These are phyloP conservation scores for Drosophila rhopaloa DNA, from an alignment of 1,140 invertebrate species.

Conservation along the genomic window DNA sequence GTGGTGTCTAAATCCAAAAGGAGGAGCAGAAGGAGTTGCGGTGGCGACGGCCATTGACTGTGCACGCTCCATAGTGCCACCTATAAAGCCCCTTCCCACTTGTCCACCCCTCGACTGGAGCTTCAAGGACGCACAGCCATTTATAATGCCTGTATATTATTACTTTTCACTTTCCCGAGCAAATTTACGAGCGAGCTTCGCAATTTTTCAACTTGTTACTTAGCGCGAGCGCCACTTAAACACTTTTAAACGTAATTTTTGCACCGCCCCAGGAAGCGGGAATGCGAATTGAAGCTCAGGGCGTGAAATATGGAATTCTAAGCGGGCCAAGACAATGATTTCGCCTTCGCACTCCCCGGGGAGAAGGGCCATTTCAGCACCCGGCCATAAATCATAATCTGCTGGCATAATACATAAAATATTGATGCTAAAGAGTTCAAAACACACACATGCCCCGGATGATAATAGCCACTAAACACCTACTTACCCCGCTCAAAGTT, in stretches of 20 bases:
- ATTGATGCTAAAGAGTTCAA: conserved; percentile 80
- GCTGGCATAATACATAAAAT: conserved; percentile 79
- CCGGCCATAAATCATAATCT: conserved; percentile 78
- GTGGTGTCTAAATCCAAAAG: background rate
- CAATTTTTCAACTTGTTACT: conserved; percentile 83
- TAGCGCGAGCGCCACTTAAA: conserved; percentile 66
- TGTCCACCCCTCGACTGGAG: conserved; percentile 17
- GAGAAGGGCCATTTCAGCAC: conserved; percentile 37
- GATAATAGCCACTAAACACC: conserved; percentile 80
- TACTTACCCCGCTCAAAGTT: conserved; percentile 63
- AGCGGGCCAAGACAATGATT: conserved; percentile 48
- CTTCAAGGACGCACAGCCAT: conserved; percentile 60
- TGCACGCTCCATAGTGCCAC: conserved; percentile 11
- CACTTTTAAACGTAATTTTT: conserved; percentile 65
- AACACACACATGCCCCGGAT: conserved; percentile 34
- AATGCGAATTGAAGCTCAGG: conserved; percentile 25
- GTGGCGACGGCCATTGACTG: conserved; percentile 38
- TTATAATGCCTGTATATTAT: conserved; percentile 71
- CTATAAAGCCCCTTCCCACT: conserved; percentile 13
- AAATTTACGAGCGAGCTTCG: conserved; percentile 69
- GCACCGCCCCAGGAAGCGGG: conserved; percentile 3
- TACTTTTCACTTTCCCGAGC: conserved; percentile 73
- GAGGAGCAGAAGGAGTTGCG: conserved; percentile 7
- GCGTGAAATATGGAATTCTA: conserved; percentile 55
- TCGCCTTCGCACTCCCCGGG: conserved; percentile 12